Conservation (phyloP, 2,888 invertebrate genomes). For the Byasa hedistus region DNA sequence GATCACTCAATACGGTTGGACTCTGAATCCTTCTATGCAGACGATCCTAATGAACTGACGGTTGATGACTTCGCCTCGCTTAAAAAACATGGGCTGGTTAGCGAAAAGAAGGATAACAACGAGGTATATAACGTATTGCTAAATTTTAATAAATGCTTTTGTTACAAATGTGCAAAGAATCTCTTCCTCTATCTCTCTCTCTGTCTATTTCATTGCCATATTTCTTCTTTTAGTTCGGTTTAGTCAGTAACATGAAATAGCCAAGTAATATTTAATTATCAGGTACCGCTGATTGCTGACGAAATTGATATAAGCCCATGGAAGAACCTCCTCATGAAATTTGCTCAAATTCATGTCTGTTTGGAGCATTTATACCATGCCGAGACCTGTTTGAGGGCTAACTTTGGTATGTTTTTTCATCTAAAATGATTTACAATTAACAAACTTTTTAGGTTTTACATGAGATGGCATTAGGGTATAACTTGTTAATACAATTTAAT, state of each 20-base stretch:
- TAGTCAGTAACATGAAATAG: neutral
- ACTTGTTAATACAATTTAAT: too few species aligned
- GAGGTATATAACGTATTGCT: conserved; percentile 47
- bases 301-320: conserved; percentile 75
- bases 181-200: too few species aligned
- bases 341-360: conserved; percentile 72
- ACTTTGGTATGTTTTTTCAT: conserved; percentile 59
- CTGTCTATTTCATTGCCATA: too few species aligned
- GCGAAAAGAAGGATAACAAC: conserved; percentile 64
- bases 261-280: conserved; percentile 25
- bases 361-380: conserved; percentile 70
- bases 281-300: conserved; percentile 73
- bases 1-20: conserved; percentile 71
- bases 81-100: conserved; percentile 69
- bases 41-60: conserved; percentile 64
- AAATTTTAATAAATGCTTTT: neutral
- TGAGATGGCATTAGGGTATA: too few species aligned
- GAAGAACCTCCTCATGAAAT: conserved; percentile 71
- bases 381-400: conserved; percentile 62
- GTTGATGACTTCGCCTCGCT: conserved; percentile 73
- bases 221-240: neutral
- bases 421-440: too few species aligned
- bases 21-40: conserved; percentile 65
- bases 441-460: too few species aligned
- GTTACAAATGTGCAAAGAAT: neutral